These are phyloP conservation scores for Indri indri DNA, from an alignment of 2,113 vertebrate genomes.

Conservation along the genomic window DNA sequence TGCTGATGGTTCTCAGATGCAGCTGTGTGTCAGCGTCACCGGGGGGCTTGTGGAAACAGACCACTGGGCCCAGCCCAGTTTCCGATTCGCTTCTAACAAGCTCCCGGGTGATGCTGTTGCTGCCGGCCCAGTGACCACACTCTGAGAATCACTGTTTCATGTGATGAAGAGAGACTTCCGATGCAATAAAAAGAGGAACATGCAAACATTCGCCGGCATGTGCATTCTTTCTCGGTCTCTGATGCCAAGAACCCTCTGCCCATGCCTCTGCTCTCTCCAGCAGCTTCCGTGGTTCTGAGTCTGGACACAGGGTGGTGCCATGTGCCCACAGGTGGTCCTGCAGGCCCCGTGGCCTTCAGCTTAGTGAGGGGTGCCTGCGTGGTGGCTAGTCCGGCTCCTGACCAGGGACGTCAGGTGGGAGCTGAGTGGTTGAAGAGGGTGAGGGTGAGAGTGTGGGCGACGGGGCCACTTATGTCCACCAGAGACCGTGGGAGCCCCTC, in stretches of 20 bases:
- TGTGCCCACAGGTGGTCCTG: not conserved
- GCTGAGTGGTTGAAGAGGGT: not conserved
- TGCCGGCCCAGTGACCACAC: not conserved
- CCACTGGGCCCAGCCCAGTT: accelerated
- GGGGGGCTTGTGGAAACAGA: accelerated
- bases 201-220: accelerated
- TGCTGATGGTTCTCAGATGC: not conserved
- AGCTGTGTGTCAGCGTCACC: not conserved
- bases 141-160: not conserved
- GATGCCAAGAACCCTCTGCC: not conserved
- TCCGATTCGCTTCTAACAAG: not conserved
- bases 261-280: not conserved
- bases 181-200: no score
- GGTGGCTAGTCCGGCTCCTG: not conserved
- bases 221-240: not conserved
- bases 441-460: not conserved
- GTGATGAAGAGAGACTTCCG: not conserved
- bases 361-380: accelerated
- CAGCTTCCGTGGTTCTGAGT: not conserved
- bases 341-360: not conserved
- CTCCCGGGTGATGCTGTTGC: not conserved
- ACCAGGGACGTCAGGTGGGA: not conserved
- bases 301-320: slow-evolving; percentile 54
- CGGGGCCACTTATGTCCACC: not conserved
- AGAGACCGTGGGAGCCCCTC: no score